Conservation (phyloP, 2,797 vertebrate species). For the Gorsachius magnificus region DNA sequence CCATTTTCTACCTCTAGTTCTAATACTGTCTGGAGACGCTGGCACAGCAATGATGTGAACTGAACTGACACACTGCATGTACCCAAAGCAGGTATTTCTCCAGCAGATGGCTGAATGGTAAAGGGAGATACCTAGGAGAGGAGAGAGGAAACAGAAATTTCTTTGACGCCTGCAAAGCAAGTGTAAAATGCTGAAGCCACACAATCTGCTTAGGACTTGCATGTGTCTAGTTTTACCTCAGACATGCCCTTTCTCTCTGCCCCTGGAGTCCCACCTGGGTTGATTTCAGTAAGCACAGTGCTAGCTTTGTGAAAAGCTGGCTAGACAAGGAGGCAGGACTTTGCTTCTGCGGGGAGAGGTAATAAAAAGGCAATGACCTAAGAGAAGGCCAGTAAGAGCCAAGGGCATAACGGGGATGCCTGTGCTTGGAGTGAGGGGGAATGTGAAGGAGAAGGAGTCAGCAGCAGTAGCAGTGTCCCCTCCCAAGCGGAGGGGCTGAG, state of each 20-base stretch:
- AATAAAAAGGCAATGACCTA: not conserved
- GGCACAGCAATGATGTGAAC: constrained; percentile 79
- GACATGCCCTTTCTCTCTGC: not conserved
- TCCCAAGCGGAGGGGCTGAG: not conserved
- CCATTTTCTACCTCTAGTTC: constrained; percentile 86
- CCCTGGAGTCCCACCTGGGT: not conserved
- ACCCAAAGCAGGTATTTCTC: constrained; percentile 79
- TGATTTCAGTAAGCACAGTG: not conserved
- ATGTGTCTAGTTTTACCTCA: not conserved
- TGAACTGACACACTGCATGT: constrained; percentile 77
- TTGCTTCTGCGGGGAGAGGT: not conserved
- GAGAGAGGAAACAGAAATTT: not conserved
- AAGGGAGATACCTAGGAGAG: constrained; percentile 73
- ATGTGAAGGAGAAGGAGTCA: not conserved
- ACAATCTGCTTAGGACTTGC: not conserved
- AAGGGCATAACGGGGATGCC: not conserved
- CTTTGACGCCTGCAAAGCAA: not conserved
- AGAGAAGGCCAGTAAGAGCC: not conserved
- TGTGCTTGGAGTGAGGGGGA: not conserved
- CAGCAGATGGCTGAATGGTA: constrained; percentile 77
- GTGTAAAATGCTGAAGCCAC: not conserved
- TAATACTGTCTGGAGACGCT: constrained; percentile 82
- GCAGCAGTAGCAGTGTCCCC: not conserved
- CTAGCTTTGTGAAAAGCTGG: not conserved
- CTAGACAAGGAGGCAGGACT: not conserved